Base-by-base conservation (phyloP, 2,113 vertebrate species). In the Hipposideros armiger region DNA sequence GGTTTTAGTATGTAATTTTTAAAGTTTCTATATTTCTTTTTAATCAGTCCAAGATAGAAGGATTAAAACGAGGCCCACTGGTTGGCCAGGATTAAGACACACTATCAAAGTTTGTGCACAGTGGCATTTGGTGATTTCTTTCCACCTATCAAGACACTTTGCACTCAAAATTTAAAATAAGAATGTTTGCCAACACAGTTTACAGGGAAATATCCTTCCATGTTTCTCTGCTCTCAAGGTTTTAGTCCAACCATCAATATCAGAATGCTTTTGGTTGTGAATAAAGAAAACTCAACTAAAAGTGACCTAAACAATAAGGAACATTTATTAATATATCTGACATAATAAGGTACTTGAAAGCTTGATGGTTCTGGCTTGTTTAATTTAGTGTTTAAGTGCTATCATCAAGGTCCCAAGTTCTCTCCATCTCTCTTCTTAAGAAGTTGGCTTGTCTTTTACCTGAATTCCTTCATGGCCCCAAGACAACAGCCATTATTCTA, bases 241-340 rank as follows among this genome's bases (percentile, higher is more conserved):
- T 87, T 66, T 76, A 89, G 91, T 72, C 20, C 13, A 91, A 8
- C 16, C 15, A 10, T 86, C 60, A 60, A 42, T 62, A 67, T 77
- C 42, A 87, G n/a, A 62, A 70, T 70, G 8, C 14, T 89, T 95
- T 91, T 40, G 66, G 45, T 74, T 90, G 22, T 80, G 83, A 89
- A 91, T 62, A 76, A 94, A 83, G 40, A 81, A 96, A 94, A 62
- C 22, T 45, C 85, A 85, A 54, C 62, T 70, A 78, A 73, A 81
- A 78, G 56, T 82, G 17, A 40, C 36, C n/a, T 77, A 47, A 86
- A 13, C 50, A 30, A 13, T 42, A 50, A 50, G 58, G 36, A 67
- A 50, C n/a, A 52, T 72, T 52, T 58, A n/a, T 36, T 36, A 36
- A 36, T 36, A 36, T 70, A 76, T 58, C 40, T 91, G 67, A 32